phyloP scores from a whole-genome alignment of 2,113 vertebrate species.

The Hippolais icterina region DNA sequence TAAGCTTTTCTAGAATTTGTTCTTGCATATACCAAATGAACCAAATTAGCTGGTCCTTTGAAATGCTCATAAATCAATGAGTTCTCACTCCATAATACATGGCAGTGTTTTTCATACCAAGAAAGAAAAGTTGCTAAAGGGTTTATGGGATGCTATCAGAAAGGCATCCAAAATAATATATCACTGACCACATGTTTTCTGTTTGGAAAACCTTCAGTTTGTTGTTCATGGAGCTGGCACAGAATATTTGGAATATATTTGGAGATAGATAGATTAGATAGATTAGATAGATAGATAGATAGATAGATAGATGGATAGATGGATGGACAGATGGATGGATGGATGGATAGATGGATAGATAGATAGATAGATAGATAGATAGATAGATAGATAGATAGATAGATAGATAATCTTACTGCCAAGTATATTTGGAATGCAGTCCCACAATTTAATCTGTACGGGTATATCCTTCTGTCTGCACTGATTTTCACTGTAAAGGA shows the following conservation, averaged over 20 bases:
- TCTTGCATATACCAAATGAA: neutral
- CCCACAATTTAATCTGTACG: neutral
- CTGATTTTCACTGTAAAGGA: neutral
- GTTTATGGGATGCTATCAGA: neutral
- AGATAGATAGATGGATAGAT: neutral
- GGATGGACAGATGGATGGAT: too few relatives aligned
- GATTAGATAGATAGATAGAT: too few relatives aligned
- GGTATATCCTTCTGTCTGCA: neutral
- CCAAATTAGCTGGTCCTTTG: neutral
- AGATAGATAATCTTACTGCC: neutral
- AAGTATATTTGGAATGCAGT: neutral
- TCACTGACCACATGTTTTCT: neutral
- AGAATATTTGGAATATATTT: neutral
- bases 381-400: neutral
- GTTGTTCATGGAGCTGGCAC: neutral
- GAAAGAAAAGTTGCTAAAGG: neutral
- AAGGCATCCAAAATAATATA: neutral
- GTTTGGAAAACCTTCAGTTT: neutral
- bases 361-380: neutral
- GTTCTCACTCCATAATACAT: neutral
- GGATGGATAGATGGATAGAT: neutral
- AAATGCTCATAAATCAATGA: conserved; percentile 14
- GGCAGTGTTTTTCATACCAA: neutral
- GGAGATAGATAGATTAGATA: neutral
- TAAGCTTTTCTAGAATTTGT: neutral